Evolutionary conservation across 2,797 vertebrate species (phyloP), one percentile per base, ranked within the genome.

Genomic region (Threskiornis aethiopicus): DNA sequence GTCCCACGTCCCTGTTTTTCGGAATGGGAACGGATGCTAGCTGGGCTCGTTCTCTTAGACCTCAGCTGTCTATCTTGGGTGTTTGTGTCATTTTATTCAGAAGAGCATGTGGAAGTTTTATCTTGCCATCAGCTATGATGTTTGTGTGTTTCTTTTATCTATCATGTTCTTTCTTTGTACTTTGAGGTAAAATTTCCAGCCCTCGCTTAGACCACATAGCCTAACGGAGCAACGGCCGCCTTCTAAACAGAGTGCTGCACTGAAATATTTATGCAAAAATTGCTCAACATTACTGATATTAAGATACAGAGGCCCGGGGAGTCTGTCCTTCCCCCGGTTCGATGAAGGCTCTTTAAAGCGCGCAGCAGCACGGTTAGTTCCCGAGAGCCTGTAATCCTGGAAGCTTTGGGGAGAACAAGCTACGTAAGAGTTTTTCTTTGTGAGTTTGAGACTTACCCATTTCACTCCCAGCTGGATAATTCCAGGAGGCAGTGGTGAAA

Each of bases 261-360:
- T 25, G 22, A 44, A 33, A 29, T 18, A 8, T 24, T 24, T 5
- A 5, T 3, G n/a, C 25, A 25, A n/a, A 21, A 47, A 25, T 18
- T 26, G 10, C 51, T 31, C 18, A 35, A 2, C 6, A 0, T 35
- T 11, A 9, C 54, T 33, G 26, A 7, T 35, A 2, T 3, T 6
- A 22, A 47, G 70, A 26, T 13, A 5, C 7, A 17, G 84, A 25
- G 21, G 26, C 11, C 26, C 0, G 1, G 28, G 41, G 65, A 29
- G 6, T 0, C 2, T 5, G 33, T 49, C 57, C 66, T 57, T 16
- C 35, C 52, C 67, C 35, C 16, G 24, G 4, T 9, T 28, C 1
- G 1, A 9, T 5, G 31, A 9, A 33, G 11, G 5, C 55, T 29
- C 19, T 10, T 24, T 12, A 13, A 31, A 20, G 35, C 1, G 1